phyloP scores from a whole-genome alignment of 1,140 invertebrate genomes.

The Dinoponera quadriceps region DNA sequence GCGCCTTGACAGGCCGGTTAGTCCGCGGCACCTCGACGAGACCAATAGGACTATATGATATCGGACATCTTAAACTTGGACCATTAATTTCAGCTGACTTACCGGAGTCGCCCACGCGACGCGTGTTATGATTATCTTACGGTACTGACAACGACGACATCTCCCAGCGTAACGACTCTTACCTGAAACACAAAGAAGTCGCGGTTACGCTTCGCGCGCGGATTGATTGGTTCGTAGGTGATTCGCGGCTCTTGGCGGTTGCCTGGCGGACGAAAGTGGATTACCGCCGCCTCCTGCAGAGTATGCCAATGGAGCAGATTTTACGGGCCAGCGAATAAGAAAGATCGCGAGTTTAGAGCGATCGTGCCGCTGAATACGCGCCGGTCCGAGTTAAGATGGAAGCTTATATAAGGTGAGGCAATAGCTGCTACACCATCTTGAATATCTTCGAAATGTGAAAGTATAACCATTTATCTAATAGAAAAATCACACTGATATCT shows the following conservation, averaged over 20 bases:
- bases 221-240: constrained; percentile 17
- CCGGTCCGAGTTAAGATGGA: too few relatives aligned
- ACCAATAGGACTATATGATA: constrained; percentile 50
- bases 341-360: not conserved
- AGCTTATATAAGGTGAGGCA: too few relatives aligned
- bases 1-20: constrained; percentile 61
- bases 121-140: constrained; percentile 18
- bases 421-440: too few relatives aligned
- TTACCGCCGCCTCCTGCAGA: not conserved
- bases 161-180: constrained; percentile 32
- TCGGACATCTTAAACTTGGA: constrained; percentile 53
- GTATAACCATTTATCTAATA: too few relatives aligned
- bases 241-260: constrained; percentile 12
- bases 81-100: constrained; percentile 54
- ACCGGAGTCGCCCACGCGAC: not conserved
- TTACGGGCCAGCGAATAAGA: not conserved
- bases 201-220: constrained; percentile 13
- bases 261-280: constrained; percentile 7
- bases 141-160: not conserved
- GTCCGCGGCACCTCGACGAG: constrained; percentile 40
- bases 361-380: too few relatives aligned
- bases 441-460: too few relatives aligned
- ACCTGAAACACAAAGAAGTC: constrained; percentile 64
- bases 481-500: too few relatives aligned
- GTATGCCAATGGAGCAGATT: constrained; percentile 24